phyloP scores from a whole-genome alignment of 1,140 invertebrate species.

The Rhynchophorus ferrugineus region DNA sequence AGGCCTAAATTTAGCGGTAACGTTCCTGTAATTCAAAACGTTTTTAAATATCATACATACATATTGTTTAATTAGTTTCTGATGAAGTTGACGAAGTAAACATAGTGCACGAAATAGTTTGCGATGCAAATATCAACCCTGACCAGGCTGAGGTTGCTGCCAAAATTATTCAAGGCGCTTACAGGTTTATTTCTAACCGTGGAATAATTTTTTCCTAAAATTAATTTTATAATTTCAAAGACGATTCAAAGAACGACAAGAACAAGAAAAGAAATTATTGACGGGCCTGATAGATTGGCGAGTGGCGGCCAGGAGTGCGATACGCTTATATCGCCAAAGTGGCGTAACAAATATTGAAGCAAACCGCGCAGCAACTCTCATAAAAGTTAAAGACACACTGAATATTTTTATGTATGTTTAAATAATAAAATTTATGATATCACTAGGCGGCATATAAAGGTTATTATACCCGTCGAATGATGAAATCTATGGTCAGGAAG shows the following conservation, averaged over 20 bases:
- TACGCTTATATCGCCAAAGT: conserved; percentile 40
- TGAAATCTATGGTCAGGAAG: conserved; percentile 13
- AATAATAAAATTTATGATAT: too few relatives aligned
- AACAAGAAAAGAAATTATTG: conserved; percentile 29
- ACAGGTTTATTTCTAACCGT: conserved; percentile 4
- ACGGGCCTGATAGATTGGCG: conserved; percentile 43
- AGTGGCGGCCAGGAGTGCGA: conserved; percentile 41
- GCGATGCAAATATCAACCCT: conserved; percentile 15
- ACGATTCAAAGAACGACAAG: conserved; percentile 28
- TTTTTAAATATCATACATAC: too few relatives aligned
- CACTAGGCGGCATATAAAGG: conserved; percentile 39
- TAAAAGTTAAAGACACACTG: too few relatives aligned
- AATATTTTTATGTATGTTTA: too few relatives aligned
- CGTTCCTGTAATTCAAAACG: too few relatives aligned
- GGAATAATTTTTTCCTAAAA: background rate
- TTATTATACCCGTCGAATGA: conserved; percentile 38
- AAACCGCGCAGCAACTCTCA: conserved; percentile 39
- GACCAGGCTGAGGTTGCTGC: conserved; percentile 42
- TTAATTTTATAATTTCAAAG: background rate
- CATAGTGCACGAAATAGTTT: conserved; percentile 23
- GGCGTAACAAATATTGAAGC: conserved; percentile 42
- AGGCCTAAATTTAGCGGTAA: background rate
- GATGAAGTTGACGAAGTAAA: conserved; percentile 24
- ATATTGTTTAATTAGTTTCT: background rate
- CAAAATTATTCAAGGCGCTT: conserved; percentile 29